Evolutionary conservation across 2,888 invertebrate genomes (phyloP).

Genomic region (Leptopilina myrica): DNA sequence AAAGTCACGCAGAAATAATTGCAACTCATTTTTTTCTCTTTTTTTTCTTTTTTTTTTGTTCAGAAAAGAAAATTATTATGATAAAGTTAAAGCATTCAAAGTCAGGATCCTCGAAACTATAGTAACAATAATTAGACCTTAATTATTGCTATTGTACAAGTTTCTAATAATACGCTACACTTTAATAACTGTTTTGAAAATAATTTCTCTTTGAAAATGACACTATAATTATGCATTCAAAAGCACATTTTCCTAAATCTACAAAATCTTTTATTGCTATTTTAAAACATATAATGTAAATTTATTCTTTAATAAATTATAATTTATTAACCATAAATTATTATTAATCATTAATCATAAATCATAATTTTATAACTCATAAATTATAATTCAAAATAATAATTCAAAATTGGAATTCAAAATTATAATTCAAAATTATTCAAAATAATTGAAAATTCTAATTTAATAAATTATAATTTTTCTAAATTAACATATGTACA

Average conservation of each 20-base stretch:
- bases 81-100: constrained; percentile 24
- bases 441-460: too few species aligned
- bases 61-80: neutral
- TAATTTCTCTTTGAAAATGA: neutral
- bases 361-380: too few species aligned
- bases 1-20: constrained; percentile 5
- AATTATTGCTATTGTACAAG: neutral
- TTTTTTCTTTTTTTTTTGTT: neutral
- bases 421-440: too few species aligned
- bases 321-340: too few species aligned
- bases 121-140: constrained; percentile 7
- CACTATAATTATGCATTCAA: neutral
- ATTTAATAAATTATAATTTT: too few species aligned
- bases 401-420: too few species aligned
- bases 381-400: too few species aligned
- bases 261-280: neutral
- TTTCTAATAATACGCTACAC: neutral
- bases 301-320: too few species aligned
- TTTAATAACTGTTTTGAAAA: neutral
- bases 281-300: neutral
- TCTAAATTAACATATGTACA: too few species aligned
- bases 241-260: neutral
- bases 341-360: too few species aligned
- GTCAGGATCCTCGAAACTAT: neutral
- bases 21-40: constrained; percentile 3